phyloP scores from a whole-genome alignment of 2,888 invertebrate species.

The Heliconius erato region DNA sequence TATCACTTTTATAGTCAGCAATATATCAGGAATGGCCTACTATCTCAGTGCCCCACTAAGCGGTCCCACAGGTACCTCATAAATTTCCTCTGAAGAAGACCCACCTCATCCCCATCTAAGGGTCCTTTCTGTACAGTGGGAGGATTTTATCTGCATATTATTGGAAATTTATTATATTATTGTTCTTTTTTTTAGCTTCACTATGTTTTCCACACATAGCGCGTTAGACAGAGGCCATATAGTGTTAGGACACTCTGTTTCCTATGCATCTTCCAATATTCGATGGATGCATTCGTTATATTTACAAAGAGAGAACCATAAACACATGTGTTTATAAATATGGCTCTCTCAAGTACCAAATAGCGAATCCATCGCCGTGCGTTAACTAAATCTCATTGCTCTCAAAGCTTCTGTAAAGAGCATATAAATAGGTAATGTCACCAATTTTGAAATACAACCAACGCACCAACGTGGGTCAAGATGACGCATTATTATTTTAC shows the following conservation, averaged over 20 bases:
- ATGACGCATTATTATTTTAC: too few relatives aligned
- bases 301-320: too few relatives aligned
- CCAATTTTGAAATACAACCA: too few relatives aligned
- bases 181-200: background rate
- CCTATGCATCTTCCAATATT: background rate
- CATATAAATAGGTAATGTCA: too few relatives aligned
- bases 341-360: too few relatives aligned
- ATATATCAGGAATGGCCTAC: slow-evolving; percentile 29
- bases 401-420: too few relatives aligned
- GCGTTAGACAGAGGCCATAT: background rate
- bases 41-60: slow-evolving; percentile 39
- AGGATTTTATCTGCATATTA: slow-evolving; percentile 14
- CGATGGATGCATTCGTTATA: background rate
- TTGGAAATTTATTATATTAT: background rate
- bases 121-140: slow-evolving; percentile 7
- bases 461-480: too few relatives aligned
- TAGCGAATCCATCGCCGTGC: too few relatives aligned
- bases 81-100: slow-evolving; percentile 52
- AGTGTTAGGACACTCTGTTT: background rate
- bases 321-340: too few relatives aligned
- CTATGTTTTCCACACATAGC: background rate
- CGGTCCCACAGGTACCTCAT: slow-evolving; percentile 55
- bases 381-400: too few relatives aligned
- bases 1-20: slow-evolving; percentile 25
- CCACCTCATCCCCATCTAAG: slow-evolving; percentile 38